Evolutionary conservation across 2,113 vertebrate genomes (phyloP).

Genomic region (Xenopus tropicalis): UCB_Xtro_10.0 CM004444.2:136757001-136757500

Average conservation of each 20-base stretch:
- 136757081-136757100: constrained; percentile 4
- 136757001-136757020: constrained; percentile 11
- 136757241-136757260: constrained; percentile 1
- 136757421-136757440: constrained; percentile 39
- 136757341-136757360: constrained; percentile 24
- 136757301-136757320: constrained; percentile 15
- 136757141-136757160: constrained; percentile 17
- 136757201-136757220: constrained; percentile 24
- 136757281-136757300: constrained; percentile 8
- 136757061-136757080: constrained; percentile 4
- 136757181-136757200: constrained; percentile 16
- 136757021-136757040: constrained; percentile 5
- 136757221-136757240: background rate
- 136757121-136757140: constrained; percentile 16
- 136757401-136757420: constrained; percentile 20
- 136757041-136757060: constrained; percentile 26
- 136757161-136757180: constrained; percentile 26
- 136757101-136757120: constrained; percentile 22
- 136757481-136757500: constrained; percentile 62
- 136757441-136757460: constrained; percentile 33
- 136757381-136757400: constrained; percentile 19
- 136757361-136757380: constrained; percentile 12
- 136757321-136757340: constrained; percentile 4
- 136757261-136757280: constrained; percentile 1
- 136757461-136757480: constrained; percentile 2